Percentiles rank a stretch among this genome's conserved stretches.
Conservation (phyloP, 2,113 vertebrate species). For the Pungitius pungitius region DNA sequence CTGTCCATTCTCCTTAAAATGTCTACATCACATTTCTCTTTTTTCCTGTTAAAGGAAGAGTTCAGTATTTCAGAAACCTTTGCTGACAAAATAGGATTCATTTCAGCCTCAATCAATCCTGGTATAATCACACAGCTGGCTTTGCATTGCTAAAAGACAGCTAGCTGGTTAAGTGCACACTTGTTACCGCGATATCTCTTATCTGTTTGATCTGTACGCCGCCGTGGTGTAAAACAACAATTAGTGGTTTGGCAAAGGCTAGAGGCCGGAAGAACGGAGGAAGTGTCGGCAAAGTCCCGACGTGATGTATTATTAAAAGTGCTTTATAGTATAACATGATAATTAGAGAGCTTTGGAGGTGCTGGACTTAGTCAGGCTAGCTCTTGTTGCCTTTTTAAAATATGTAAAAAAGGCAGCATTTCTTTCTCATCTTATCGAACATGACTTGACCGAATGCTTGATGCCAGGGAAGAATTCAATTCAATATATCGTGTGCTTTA, state of each 20-base stretch:
- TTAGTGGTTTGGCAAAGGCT: not conserved
- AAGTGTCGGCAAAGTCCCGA: no score
- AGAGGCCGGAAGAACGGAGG: not conserved
- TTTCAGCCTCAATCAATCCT: not conserved
- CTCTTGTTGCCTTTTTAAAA: not conserved
- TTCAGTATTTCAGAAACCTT: not conserved
- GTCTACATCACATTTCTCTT: not conserved
- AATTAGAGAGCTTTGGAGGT: not conserved
- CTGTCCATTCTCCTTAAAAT: not conserved
- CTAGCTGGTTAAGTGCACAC: not conserved
- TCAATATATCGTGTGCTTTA: constrained; percentile 3
- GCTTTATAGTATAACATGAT: not conserved
- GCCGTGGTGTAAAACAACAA: not conserved
- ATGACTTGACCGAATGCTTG: constrained; percentile 9
- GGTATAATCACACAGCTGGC: not conserved
- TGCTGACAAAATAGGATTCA: not conserved
- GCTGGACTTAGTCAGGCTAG: not conserved
- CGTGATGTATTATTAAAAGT: no score
- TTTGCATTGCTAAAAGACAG: not conserved
- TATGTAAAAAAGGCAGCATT: no score
- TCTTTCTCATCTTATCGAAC: not conserved
- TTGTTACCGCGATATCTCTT: not conserved
- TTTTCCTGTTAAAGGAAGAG: not conserved
- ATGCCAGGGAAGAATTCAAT: constrained; percentile 4
- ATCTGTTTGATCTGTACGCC: not conserved